These are phyloP conservation scores for Lochmaea capreae DNA, from an alignment of 2,888 invertebrate species.

Conservation along the genomic window DNA sequence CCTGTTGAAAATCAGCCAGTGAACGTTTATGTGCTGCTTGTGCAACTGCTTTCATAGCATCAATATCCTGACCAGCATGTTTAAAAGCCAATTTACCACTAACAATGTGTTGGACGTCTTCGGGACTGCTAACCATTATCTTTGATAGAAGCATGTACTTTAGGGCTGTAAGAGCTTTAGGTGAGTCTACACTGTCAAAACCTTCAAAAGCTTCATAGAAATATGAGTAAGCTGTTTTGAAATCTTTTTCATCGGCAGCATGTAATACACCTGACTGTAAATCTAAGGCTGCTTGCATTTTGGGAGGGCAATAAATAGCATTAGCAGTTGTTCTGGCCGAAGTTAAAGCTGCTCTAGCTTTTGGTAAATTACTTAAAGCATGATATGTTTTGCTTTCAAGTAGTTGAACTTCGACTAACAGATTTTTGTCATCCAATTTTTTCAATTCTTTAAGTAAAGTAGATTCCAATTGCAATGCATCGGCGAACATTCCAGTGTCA, in stretches of 20 bases:
- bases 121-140: conserved; percentile 97
- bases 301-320: conserved; percentile 98
- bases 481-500: conserved; percentile 90
- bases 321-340: conserved; percentile 99
- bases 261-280: conserved; percentile 98
- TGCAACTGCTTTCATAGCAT: conserved; percentile 98
- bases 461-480: conserved; percentile 86
- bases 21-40: conserved; percentile 96
- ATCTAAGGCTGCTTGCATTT: conserved; percentile 97
- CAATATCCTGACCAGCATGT: conserved; percentile 94
- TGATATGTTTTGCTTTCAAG: conserved; percentile 99
- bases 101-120: conserved; percentile 94
- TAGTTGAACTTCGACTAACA: conserved; percentile 97
- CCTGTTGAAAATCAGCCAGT: conserved; percentile 94
- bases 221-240: conserved; percentile 99
- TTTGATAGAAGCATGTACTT: conserved; percentile 99
- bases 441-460: conserved; percentile 94
- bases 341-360: conserved; percentile 95
- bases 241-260: conserved; percentile 99
- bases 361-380: conserved; percentile 95
- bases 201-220: conserved; percentile 99
- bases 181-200: conserved; percentile 93
- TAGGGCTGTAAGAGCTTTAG: conserved; percentile 92
- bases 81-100: conserved; percentile 97
- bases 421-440: conserved; percentile 98